Base-by-base conservation (phyloP, 2,888 invertebrate species). In the Pantelozetes paolii region DNA sequence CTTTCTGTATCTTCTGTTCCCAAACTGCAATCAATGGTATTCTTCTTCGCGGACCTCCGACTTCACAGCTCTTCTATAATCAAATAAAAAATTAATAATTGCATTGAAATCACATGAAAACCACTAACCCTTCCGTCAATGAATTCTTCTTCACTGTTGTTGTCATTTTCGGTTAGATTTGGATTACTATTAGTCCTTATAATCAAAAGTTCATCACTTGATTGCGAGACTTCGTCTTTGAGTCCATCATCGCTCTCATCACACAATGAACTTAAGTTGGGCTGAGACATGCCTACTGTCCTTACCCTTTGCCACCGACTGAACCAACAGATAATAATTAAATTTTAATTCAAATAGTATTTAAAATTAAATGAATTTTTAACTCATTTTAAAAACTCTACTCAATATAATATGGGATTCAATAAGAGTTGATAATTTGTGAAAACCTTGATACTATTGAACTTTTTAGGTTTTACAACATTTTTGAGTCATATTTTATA, bases 231-330 rank as follows among this genome's bases (percentile, higher is more conserved):
- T 42, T 75, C 36, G 28, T 75, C 48, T 42, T 26, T 36, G 42
- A 20, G 15, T n/a, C 40, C 64, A 26, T 36, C 48, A 42, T 59
- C 70, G 79, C 80, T 62, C 76, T 88, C 77, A 42, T 77, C 77
- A 50, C 64, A 86, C 76, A 87, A 85, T 71, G 88, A 82, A 73
- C 87, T 87, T 79, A 88, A 83, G 81, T 87, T 86, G 0, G 87
- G 85, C 76, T 89, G 89, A 72, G 87, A 88, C 36, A 86, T 85
- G 75, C 86, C 83, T 75, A 86, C 83, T 80, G 81, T 81, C 67
- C 81, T 87, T 86, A 77, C 89, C 84, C 84, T 87, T 85, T 77
- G 86, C 85, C 82, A 79, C 79, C 84, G n/a, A n/a, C n/a, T n/a
- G n/a, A n/a, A n/a, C n/a, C n/a, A n/a, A n/a, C 84, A 77, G n/a